Evolutionary conservation across 1,140 invertebrate species (phyloP), one percentile per base, ranked within the genome.

Genomic region (Myzus persicae): DNA sequence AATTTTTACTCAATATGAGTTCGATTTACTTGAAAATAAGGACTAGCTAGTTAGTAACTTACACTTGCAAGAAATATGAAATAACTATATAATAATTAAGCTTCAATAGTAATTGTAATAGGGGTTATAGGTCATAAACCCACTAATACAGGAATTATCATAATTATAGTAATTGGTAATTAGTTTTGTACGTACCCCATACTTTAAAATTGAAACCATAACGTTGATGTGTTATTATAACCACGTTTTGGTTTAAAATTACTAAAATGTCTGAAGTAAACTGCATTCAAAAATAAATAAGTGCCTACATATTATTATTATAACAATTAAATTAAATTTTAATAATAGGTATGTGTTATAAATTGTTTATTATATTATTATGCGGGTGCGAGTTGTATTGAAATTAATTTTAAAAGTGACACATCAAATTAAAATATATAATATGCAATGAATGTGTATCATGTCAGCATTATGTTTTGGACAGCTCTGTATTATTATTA

Each of bases 391-490:
- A n/a, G 20, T 76, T n/a, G 31, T 76, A 76, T 76, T n/a, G 5
- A 76, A 76, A 76, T 76, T 76, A 76, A 76, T 76, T n/a, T 76
- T 76, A 76, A 76, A 76, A n/a, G 59, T 76, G 59, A 76, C 59
- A 76, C 59, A 76, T 76, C 4, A 76, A 76, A n/a, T 76, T n/a
- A 51, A 51, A 51, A 51, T 51, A 51, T 51, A 22, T 24, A 48
- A 1, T 59, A 36, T 76, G 59, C 14, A n/a, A n/a, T 76, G 59
- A 76, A 76, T 76, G n/a, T n/a, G 59, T 76, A n/a, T 76, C 36
- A 76, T 54, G 26, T 54, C 54, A 26, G 54, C 26, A 26, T 54
- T 54, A 26, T 76, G 59, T 76, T 76, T 76, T 76, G 59, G 59
- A n/a, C 59, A 76, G 59, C 59, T 76, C 14, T 18, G 59, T 76